These are phyloP conservation scores for Drosophila monieri DNA, from an alignment of 2,888 invertebrate species.

Conservation along the genomic window DNA sequence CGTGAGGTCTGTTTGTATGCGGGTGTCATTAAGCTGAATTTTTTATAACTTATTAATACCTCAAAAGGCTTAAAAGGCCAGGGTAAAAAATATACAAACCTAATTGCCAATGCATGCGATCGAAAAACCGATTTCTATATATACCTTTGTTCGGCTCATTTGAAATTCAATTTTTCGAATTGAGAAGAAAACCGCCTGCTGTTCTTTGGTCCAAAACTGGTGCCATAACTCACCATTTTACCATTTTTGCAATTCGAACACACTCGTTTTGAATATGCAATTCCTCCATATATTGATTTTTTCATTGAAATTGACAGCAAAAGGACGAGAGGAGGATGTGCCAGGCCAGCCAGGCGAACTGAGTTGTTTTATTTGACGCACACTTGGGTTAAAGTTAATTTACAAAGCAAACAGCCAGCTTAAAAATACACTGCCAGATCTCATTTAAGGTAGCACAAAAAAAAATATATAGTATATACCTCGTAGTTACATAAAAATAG, in stretches of 20 bases:
- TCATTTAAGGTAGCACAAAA: conserved; percentile 38
- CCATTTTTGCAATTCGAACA: conserved; percentile 54
- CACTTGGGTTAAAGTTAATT: conserved; percentile 72
- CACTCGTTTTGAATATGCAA: conserved; percentile 70
- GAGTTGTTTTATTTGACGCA: conserved; percentile 46
- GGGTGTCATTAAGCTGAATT: conserved; percentile 42
- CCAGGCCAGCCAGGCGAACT: background rate
- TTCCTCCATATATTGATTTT: conserved; percentile 69
- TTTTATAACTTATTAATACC: conserved; percentile 52
- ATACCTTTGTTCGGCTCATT: conserved; percentile 30
- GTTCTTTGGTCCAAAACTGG: conserved; percentile 24
- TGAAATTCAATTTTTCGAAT: conserved; percentile 55
- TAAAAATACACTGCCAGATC: conserved; percentile 62
- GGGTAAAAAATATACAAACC: conserved; percentile 5
- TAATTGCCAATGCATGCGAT: conserved; percentile 26
- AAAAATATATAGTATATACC: background rate
- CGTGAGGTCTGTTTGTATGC: conserved; percentile 42
- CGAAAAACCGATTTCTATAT: conserved; percentile 34
- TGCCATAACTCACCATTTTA: conserved; percentile 54
- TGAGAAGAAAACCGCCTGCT: conserved; percentile 34
- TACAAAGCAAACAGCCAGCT: conserved; percentile 68
- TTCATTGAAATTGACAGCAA: conserved; percentile 12
- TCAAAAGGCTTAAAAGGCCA: conserved; percentile 19
- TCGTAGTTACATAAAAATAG: conserved; percentile 23
- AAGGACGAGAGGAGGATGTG: background rate